These are phyloP conservation scores for Oenanthe oenanthe DNA, from an alignment of 2,113 vertebrate genomes.

Conservation along the genomic window DNA sequence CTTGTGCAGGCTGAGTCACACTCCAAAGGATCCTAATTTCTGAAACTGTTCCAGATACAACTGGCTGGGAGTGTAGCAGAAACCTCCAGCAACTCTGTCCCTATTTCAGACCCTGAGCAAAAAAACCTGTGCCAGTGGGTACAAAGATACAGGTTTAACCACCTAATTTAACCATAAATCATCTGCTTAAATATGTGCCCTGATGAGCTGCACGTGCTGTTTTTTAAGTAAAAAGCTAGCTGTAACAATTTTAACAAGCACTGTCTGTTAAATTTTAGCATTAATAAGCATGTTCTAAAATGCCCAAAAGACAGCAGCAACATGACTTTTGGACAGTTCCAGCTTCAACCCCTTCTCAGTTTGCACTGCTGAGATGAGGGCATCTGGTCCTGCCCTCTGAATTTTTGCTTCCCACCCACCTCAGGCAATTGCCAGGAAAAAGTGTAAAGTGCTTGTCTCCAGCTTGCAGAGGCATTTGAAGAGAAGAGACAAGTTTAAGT, in stretches of 20 bases:
- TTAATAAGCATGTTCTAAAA: neutral
- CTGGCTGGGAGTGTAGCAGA: neutral
- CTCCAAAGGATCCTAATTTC: neutral
- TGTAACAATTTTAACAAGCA: neutral
- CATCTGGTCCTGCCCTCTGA: neutral
- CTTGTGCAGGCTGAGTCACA: neutral
- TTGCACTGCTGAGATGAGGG: neutral
- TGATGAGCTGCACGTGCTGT: rapidly evolving
- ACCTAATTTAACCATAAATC: neutral
- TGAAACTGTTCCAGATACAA: neutral
- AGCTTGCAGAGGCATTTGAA: neutral
- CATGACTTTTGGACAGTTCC: neutral
- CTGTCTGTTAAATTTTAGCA: neutral
- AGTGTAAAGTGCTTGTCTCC: neutral
- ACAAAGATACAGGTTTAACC: neutral
- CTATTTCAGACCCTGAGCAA: neutral
- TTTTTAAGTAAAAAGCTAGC: neutral
- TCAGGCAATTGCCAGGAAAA: neutral
- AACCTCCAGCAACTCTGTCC: neutral
- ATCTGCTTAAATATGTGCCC: neutral
- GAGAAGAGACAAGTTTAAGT: constrained; percentile 20
- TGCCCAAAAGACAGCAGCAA: neutral
- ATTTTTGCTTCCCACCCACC: neutral
- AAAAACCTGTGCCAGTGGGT: neutral
- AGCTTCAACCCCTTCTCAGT: neutral